Percentiles rank a stretch among this genome's conserved stretches.
These are phyloP conservation scores for Macrophya annulata DNA, from an alignment of 2,888 invertebrate species.

Conservation along the genomic window DNA sequence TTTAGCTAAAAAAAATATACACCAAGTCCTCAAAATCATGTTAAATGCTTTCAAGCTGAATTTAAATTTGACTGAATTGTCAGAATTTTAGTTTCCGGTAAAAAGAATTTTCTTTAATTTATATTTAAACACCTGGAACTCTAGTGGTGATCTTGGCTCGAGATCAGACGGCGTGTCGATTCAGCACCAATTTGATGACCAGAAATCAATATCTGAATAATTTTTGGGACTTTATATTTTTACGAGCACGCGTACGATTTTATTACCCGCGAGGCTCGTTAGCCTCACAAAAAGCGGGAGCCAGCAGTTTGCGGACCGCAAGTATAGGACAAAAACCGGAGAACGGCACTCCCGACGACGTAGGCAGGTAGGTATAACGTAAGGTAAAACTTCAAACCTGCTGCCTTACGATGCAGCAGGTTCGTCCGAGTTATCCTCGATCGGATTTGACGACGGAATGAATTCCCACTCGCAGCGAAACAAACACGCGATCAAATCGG, in stretches of 20 bases:
- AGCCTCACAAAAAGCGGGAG: constrained; percentile 42
- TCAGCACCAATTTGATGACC: constrained; percentile 37
- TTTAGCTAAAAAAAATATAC: constrained; percentile 3
- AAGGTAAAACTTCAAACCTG: constrained; percentile 5
- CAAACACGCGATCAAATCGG: constrained; percentile 38
- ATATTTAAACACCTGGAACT: background rate
- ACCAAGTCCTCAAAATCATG: background rate
- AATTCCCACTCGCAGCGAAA: constrained; percentile 22
- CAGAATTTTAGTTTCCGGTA: background rate
- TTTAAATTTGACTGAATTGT: constrained; percentile 12
- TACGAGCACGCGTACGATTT: constrained; percentile 56
- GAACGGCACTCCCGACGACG: constrained; percentile 42
- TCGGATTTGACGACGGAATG: constrained; percentile 19
- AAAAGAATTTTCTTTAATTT: background rate
- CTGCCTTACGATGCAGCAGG: background rate
- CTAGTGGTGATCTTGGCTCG: background rate
- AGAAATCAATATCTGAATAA: constrained; percentile 54
- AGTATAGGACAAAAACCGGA: constrained; percentile 36
- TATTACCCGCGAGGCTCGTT: constrained; percentile 56
- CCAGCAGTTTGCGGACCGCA: constrained; percentile 19
- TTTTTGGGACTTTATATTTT: constrained; percentile 44
- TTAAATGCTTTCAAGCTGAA: constrained; percentile 13
- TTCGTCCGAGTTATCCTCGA: constrained; percentile 11
- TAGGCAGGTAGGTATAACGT: background rate
- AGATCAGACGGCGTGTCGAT: constrained; percentile 31